A percentile compares a stretch with the other conserved stretches of the same genome.
Evolutionary conservation across 2,113 vertebrate genomes (phyloP).

Genomic region (Chinchilla lanigera): DNA sequence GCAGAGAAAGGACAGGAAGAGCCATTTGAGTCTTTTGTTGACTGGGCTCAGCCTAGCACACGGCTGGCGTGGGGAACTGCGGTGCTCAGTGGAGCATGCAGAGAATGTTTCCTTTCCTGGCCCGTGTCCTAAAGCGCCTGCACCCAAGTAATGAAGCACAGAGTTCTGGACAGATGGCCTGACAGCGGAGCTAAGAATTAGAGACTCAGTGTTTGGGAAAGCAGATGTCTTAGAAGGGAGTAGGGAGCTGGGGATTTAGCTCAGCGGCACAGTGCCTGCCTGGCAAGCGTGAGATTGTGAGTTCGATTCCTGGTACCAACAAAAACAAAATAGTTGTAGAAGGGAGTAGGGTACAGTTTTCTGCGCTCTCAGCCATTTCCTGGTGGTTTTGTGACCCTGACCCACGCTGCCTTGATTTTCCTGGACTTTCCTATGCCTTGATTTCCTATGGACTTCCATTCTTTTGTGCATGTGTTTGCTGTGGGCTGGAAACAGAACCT

Average conservation of each 20-base stretch:
- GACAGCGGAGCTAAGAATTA: background rate
- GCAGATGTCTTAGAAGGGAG: background rate
- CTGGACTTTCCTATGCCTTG: background rate
- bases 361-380: too few relatives aligned
- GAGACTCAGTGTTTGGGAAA: background rate
- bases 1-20: background rate
- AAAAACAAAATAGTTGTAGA: too few relatives aligned
- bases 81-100: background rate
- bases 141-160: background rate
- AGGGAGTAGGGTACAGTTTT: background rate
- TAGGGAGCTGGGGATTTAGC: too few relatives aligned
- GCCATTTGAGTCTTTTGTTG: background rate
- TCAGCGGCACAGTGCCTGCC: too few relatives aligned
- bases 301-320: too few relatives aligned
- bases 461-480: background rate
- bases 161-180: background rate
- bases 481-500: background rate
- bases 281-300: too few relatives aligned
- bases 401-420: background rate
- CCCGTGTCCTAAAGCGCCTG: background rate
- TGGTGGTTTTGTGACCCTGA: background rate
- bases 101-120: background rate
- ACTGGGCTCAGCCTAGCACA: background rate
- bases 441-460: background rate
- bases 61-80: background rate